These are phyloP conservation scores for Drosophila acutilabella DNA, from an alignment of 2,888 invertebrate genomes.

Conservation along the genomic window DNA sequence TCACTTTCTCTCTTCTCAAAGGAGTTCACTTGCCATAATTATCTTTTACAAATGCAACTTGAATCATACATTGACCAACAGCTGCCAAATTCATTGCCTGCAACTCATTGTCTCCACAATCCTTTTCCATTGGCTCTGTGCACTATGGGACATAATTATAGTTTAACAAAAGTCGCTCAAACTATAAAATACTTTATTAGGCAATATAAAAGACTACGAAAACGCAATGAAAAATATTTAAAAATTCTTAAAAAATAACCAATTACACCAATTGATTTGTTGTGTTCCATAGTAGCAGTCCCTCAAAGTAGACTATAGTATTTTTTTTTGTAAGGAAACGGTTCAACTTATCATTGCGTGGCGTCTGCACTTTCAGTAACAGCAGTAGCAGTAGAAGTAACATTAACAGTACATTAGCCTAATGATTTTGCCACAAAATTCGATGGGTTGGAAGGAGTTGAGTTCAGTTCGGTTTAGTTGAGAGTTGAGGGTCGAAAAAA, in stretches of 20 bases:
- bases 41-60: background rate
- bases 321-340: constrained; percentile 13
- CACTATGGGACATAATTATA: too few relatives aligned
- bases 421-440: constrained; percentile 63
- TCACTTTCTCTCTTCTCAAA: background rate
- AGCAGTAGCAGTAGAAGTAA: constrained; percentile 6
- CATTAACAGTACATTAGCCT: constrained; percentile 69
- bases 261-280: too few relatives aligned
- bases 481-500: constrained; percentile 21
- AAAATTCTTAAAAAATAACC: too few relatives aligned
- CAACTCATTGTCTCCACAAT: background rate
- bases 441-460: constrained; percentile 1
- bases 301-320: constrained; percentile 20
- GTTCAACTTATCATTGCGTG: constrained; percentile 30
- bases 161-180: too few relatives aligned
- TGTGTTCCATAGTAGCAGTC: background rate
- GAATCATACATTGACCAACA: too few relatives aligned
- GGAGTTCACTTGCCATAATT: background rate
- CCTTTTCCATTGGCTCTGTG: background rate
- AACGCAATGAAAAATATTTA: too few relatives aligned
- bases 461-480: constrained; percentile 5
- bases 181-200: too few relatives aligned
- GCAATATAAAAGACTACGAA: too few relatives aligned
- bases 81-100: too few relatives aligned
- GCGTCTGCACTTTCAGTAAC: too few relatives aligned